Conservation (phyloP, 2,888 invertebrate species). For the Plebejus argus region DNA sequence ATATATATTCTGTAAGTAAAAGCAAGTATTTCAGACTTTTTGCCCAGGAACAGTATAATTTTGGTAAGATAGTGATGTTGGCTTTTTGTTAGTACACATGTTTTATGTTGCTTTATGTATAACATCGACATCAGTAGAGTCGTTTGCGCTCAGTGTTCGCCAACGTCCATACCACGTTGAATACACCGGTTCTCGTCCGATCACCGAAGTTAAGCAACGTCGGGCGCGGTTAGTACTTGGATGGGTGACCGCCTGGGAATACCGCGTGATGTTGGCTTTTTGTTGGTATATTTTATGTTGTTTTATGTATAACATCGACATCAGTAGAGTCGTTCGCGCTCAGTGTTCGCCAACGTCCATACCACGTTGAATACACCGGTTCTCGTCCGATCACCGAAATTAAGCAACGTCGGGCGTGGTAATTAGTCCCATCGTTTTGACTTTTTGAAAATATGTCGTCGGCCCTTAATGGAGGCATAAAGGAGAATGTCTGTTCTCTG, state of each 20-base stretch:
- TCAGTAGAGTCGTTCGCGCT: too few species aligned
- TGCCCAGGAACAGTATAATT: neutral
- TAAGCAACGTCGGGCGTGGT: constrained; percentile 73
- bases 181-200: constrained; percentile 47
- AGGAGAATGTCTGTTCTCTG: constrained; percentile 48
- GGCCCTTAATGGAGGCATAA: constrained; percentile 35
- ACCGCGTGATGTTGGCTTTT: constrained; percentile 31
- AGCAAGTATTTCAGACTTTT: neutral
- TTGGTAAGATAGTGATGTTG: neutral
- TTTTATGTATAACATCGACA: too few species aligned
- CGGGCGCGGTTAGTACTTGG: constrained; percentile 64
- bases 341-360: constrained; percentile 65
- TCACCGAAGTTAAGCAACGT: constrained; percentile 53
- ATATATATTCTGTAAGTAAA: neutral
- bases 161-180: constrained; percentile 40
- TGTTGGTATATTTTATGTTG: too few species aligned
- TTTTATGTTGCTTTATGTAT: too few species aligned
- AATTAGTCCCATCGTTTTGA: neutral
- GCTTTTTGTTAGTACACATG: constrained; percentile 9
- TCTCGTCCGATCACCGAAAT: constrained; percentile 78
- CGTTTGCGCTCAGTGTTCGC: too few species aligned
- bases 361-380: constrained; percentile 74
- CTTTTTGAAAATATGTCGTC: constrained; percentile 19
- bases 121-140: too few species aligned
- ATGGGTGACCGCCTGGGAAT: constrained; percentile 51